Evolutionary conservation across 2,113 vertebrate genomes (phyloP).

Genomic region (Drymodes brunneopygia): DNA sequence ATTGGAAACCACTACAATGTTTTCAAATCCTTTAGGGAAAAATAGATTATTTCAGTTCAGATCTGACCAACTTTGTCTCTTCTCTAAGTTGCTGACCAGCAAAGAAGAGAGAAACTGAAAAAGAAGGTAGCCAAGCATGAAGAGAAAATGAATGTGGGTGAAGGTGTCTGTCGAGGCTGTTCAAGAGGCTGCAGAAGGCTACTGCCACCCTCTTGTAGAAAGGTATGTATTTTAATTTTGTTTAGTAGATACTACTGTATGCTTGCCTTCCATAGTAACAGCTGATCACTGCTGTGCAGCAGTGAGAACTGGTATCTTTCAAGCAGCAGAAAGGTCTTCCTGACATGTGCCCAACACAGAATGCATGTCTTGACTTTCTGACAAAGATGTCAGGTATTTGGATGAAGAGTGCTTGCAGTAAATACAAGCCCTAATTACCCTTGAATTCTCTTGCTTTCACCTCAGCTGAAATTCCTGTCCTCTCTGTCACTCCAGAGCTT

Average conservation of each 20-base stretch:
- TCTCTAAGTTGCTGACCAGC: slow-evolving; percentile 84
- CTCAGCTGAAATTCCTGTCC: not conserved
- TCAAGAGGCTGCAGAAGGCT: slow-evolving; percentile 59
- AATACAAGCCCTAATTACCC: not conserved
- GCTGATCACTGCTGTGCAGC: not conserved
- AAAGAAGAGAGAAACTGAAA: slow-evolving; percentile 77
- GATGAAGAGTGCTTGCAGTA: not conserved
- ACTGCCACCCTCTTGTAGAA: slow-evolving; percentile 51
- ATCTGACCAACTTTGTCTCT: slow-evolving; percentile 15
- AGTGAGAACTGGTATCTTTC: not conserved
- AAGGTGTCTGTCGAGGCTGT: slow-evolving; percentile 54
- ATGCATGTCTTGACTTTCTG: not conserved
- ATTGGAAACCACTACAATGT: not conserved
- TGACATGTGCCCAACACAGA: not conserved
- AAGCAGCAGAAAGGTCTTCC: not conserved
- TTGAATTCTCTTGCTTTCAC: not conserved
- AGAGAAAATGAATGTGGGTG: slow-evolving; percentile 64
- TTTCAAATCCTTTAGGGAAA: not conserved
- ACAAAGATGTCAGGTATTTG: not conserved
- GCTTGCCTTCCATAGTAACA: not conserved
- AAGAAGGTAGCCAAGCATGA: slow-evolving; percentile 68
- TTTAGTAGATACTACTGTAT: not conserved
- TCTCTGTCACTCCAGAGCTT: not conserved
- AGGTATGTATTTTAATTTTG: slow-evolving; percentile 70
- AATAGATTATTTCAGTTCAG: not conserved